These are phyloP conservation scores for Drosophila simulans DNA, from an alignment of 1,140 invertebrate species.

Conservation along the genomic window DNA sequence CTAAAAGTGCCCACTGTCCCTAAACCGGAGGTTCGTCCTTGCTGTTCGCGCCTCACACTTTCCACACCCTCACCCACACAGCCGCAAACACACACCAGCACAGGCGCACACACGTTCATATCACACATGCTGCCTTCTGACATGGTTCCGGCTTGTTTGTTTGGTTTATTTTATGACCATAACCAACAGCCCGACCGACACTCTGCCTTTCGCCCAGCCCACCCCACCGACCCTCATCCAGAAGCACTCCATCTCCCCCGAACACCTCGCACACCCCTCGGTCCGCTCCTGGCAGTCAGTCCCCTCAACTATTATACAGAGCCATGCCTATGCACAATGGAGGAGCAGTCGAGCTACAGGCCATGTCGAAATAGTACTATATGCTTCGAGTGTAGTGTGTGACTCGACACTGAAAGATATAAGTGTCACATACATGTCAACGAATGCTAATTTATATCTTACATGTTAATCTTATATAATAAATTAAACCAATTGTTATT, in stretches of 20 bases:
- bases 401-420: slow-evolving; percentile 1
- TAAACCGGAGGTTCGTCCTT: slow-evolving; percentile 60
- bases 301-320: slow-evolving; percentile 53
- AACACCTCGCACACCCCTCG: slow-evolving; percentile 14
- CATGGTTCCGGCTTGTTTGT: slow-evolving; percentile 83
- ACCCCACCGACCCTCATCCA: slow-evolving; percentile 6
- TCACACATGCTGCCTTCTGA: slow-evolving; percentile 74
- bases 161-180: slow-evolving; percentile 84
- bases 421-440: not conserved
- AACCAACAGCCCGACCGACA: slow-evolving; percentile 64
- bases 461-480: no score
- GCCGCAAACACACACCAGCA: slow-evolving; percentile 27
- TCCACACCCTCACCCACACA: slow-evolving; percentile 32
- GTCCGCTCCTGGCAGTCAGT: slow-evolving; percentile 14
- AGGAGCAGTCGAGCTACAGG: slow-evolving; percentile 53
- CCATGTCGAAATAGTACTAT: slow-evolving; percentile 43
- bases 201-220: slow-evolving; percentile 8
- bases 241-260: slow-evolving; percentile 12
- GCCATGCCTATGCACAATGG: slow-evolving; percentile 62
- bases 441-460: no score
- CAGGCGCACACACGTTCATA: slow-evolving; percentile 30
- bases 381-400: slow-evolving; percentile 13
- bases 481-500: no score
- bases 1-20: slow-evolving; percentile 28
- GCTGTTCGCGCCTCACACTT: slow-evolving; percentile 30